Conservation (phyloP, 2,888 invertebrate species). For the Athripsodes cinereus region DNA sequence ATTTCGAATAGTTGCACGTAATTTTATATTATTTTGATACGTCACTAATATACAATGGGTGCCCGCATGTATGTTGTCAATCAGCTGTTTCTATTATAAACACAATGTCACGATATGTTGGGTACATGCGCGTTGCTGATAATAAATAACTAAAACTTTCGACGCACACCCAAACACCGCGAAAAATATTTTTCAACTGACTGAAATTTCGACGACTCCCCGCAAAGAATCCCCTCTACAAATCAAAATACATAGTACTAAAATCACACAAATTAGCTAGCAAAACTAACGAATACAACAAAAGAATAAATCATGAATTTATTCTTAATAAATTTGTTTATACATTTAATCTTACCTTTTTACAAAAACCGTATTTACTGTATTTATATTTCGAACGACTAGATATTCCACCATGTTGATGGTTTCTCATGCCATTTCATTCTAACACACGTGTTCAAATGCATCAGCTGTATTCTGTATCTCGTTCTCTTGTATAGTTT, state of each 20-base stretch:
- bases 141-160: neutral
- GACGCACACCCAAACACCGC: conserved; percentile 3
- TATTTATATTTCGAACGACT: neutral
- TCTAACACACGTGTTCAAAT: conserved; percentile 5
- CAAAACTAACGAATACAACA: neutral
- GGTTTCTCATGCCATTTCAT: conserved; percentile 9
- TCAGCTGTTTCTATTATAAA: conserved; percentile 21
- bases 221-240: conserved; percentile 15
- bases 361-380: neutral
- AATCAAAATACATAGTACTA: neutral
- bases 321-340: neutral
- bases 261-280: neutral
- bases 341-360: neutral
- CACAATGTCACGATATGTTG: conserved; percentile 15
- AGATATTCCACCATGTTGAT: conserved; percentile 6
- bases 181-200: conserved; percentile 19
- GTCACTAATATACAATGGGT: conserved; percentile 13
- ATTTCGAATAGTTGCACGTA: too few relatives aligned
- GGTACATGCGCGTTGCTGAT: conserved; percentile 6
- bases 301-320: neutral
- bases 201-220: conserved; percentile 28
- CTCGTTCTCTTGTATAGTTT: conserved; percentile 14
- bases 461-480: conserved; percentile 20
- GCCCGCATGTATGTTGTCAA: conserved; percentile 19
- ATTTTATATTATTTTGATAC: conserved; percentile 8